Evolutionary conservation across 2,113 vertebrate species (phyloP).

Genomic region (Macrotis lagotis): DNA sequence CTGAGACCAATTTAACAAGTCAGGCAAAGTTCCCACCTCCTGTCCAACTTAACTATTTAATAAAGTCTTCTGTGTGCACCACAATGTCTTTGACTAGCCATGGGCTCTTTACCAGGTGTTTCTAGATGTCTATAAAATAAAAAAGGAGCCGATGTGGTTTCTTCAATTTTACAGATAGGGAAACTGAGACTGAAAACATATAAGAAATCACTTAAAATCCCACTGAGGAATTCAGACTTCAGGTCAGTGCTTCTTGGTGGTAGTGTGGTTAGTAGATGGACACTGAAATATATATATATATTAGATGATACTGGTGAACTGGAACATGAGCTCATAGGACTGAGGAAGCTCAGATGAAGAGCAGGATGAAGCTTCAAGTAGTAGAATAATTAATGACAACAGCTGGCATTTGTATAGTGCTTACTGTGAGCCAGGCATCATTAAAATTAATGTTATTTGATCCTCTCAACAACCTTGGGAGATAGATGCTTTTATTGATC

Average conservation of each 20-base stretch:
- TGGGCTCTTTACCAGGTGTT: neutral
- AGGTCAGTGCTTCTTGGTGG: neutral
- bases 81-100: fast-evolving
- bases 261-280: fast-evolving
- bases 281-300: neutral
- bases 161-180: neutral
- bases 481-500: neutral
- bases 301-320: neutral
- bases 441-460: neutral
- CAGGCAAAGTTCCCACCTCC: neutral
- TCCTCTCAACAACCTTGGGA: neutral
- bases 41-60: neutral
- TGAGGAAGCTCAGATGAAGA: neutral
- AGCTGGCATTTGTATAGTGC: neutral
- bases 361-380: neutral
- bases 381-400: neutral
- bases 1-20: neutral
- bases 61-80: neutral
- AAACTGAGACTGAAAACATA: neutral
- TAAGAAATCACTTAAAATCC: neutral
- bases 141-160: fast-evolving
- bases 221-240: neutral
- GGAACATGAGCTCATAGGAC: neutral
- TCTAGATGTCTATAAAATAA: fast-evolving
- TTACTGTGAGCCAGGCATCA: neutral